Conservation (phyloP, 2,888 invertebrate genomes). For the Polymixis lichenea region DNA sequence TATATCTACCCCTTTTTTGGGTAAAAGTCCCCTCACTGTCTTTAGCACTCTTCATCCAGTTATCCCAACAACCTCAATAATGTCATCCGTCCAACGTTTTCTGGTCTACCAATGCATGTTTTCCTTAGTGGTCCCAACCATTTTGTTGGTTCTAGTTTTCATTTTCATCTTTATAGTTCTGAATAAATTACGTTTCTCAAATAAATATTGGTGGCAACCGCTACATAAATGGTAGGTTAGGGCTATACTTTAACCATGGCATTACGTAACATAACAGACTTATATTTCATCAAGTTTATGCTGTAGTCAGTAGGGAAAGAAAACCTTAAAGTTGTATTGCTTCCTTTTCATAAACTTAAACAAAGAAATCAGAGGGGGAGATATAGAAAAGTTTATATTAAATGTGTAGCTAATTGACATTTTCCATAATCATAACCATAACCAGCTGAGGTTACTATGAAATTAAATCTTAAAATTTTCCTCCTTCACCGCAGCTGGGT, state of each 20-base stretch:
- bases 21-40: background rate
- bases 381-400: conserved; percentile 4
- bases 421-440: background rate
- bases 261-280: conserved; percentile 7
- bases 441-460: background rate
- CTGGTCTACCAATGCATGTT: background rate
- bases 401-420: background rate
- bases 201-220: background rate
- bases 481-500: background rate
- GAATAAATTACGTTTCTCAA: background rate
- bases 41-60: background rate
- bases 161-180: background rate
- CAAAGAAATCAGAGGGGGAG: background rate
- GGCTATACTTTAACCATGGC: background rate
- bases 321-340: background rate
- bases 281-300: background rate
- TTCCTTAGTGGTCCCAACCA: background rate
- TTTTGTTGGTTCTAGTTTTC: background rate
- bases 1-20: background rate
- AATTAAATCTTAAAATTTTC: background rate
- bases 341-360: conserved; percentile 16
- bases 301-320: background rate
- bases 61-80: background rate
- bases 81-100: background rate
- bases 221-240: no score